Evolutionary conservation across 2,797 vertebrate species (phyloP).

Genomic region (Percopsis omiscomaycus): DNA sequence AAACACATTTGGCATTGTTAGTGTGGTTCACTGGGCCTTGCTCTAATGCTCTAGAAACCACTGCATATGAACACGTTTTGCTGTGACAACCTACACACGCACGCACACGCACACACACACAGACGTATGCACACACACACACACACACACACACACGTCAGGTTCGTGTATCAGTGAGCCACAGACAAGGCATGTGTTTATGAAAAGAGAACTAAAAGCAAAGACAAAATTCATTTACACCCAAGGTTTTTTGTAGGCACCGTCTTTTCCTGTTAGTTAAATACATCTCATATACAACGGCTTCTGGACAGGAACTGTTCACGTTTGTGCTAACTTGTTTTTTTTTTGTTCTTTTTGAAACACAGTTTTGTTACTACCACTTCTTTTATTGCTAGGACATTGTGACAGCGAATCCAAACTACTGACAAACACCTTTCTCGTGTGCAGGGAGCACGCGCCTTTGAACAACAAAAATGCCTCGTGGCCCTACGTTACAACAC

Average conservation of each 20-base stretch:
- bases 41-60: constrained; percentile 72
- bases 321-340: constrained; percentile 79
- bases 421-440: constrained; percentile 74
- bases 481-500: constrained; percentile 78
- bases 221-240: constrained; percentile 76
- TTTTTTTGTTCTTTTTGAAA: constrained; percentile 31
- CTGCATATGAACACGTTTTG: constrained; percentile 73
- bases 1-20: constrained; percentile 86
- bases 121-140: constrained; percentile 2
- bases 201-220: constrained; percentile 72
- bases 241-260: constrained; percentile 86
- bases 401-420: constrained; percentile 87
- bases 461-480: constrained; percentile 83
- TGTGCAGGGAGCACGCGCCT: constrained; percentile 82
- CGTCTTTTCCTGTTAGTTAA: constrained; percentile 87
- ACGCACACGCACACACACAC: constrained; percentile 29
- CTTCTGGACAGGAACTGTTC: constrained; percentile 77
- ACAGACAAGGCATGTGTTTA: constrained; percentile 88
- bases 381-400: constrained; percentile 94
- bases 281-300: constrained; percentile 83
- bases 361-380: constrained; percentile 82
- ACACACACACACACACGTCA: constrained; percentile 58
- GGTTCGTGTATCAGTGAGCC: constrained; percentile 78
- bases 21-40: constrained; percentile 77
- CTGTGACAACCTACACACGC: constrained; percentile 64